phyloP scores from a whole-genome alignment of 2,113 vertebrate genomes.

The Corydoras sp. region DNA sequence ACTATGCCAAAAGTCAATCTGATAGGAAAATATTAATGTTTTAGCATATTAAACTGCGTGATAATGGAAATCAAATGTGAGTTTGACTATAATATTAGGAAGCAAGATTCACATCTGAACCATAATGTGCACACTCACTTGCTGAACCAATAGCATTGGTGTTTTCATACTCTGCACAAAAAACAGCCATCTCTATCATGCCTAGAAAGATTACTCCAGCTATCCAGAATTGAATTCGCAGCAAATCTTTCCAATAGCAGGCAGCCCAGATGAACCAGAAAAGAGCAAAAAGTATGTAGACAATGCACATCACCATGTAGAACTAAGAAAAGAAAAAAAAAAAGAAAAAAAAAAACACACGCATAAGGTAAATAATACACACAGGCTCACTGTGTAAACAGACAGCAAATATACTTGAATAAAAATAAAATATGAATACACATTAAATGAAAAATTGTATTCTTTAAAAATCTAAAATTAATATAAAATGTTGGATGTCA shows the following conservation, averaged over 20 bases:
- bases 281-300: conserved; percentile 77
- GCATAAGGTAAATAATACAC: neutral
- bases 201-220: conserved; percentile 83
- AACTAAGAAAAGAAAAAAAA: conserved; percentile 41
- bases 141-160: conserved; percentile 74
- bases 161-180: conserved; percentile 83
- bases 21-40: too few species aligned
- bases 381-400: too few species aligned
- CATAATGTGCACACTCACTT: conserved; percentile 63
- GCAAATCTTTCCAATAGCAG: conserved; percentile 84
- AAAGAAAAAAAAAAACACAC: neutral
- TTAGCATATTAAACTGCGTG: too few species aligned
- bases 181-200: conserved; percentile 85
- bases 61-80: too few species aligned
- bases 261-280: conserved; percentile 82
- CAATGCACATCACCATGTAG: conserved; percentile 84
- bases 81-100: too few species aligned
- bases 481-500: too few species aligned
- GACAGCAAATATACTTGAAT: too few species aligned
- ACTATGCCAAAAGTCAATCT: too few species aligned
- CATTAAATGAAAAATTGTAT: too few species aligned
- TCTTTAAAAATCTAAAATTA: too few species aligned
- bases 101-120: too few species aligned
- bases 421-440: too few species aligned
- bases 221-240: conserved; percentile 88